Evolutionary conservation across 2,113 vertebrate genomes (phyloP), one percentile per base, ranked within the genome.

Genomic region (Tauraco erythrolophus): DNA sequence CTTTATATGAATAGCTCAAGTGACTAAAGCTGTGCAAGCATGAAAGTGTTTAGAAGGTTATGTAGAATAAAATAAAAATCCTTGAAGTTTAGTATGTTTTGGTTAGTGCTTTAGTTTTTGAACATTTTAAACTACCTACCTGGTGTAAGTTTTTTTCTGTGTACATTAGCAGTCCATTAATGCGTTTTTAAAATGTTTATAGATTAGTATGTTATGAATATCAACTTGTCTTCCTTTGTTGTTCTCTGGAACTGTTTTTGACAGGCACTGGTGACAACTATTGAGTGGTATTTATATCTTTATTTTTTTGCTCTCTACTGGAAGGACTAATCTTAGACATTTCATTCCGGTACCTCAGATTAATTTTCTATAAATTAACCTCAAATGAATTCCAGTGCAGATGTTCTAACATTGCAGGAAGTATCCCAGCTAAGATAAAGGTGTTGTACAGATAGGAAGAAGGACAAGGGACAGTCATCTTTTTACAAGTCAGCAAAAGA

Each of bases 261-360:
- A 56, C 41, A 69, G 23, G 53, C 45, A 35, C 27, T 54, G 62
- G 35, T 48, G 78, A 83, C 4, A 46, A 43, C 68, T 62, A 39
- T 7, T 8, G 77, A 69, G 43, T 64, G 48, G 25, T 96, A 94
- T 94, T 94, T 96, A 94, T 77, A 92, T 76, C 76, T 78, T 75
- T 48, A 17, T 88, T 96, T 94, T 57, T 89, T 95, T 75, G 46
- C 46, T 89, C 22, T 91, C 37, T 77, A 23, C 48, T 71, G 77
- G 72, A 60, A 91, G 43, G 31, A 54, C 37, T 91, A 81, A 80
- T 89, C 89, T 84, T 66, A 43, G 64, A 87, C 45, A 41, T 69
- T 78, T 88, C 25, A 66, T 89, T 92, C 65, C n/a, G 58, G 33
- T 58, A 75, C 25, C 37, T 84, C 77, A 71, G 64, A 94, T 91